Evolutionary conservation across 1,140 invertebrate genomes (phyloP), one percentile per base, ranked within the genome.

Genomic region (Drepana arcuata): DNA sequence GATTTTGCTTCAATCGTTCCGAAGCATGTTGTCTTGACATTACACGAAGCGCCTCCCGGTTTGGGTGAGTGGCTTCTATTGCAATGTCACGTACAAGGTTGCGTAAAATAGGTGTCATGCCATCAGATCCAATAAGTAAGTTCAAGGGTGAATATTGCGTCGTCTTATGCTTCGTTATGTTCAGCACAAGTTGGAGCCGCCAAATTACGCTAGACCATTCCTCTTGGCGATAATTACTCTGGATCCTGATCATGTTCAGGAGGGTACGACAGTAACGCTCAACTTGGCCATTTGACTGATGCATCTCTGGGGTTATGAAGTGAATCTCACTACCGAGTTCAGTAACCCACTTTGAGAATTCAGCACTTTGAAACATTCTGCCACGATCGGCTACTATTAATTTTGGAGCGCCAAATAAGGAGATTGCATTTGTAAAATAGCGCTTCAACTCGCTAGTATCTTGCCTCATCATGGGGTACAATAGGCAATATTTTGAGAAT

Each of bases 191-290:
- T 9, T 21, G 18, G 4, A 21, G 18, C 18, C 9, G 4, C 18
- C 18, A 21, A 4, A 21, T 5, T 5, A 21, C 9, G 18, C 9
- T 9, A 21, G 18, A 21, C 18, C 18, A 21, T 5, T 9, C 9
- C 9, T 36, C 24, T 2, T 27, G 13, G 27, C 24, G 14, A 13
- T 11, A 16, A 11, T 14, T 16, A 1, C 11, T 9, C 14, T 36
- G 24, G 4, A 36, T 12, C 4, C 34, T 18, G 4, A 36, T 27
- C 34, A 36, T 36, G 10, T 36, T 28, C 10, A 36, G n/a, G 7
- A 36, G 13, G 2, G 35, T 38, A 2, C 35, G n/a, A 30, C 35
- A 38, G 11, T 38, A 38, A 1, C 35, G 10, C 14, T 38, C 35
- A 7, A 16, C 26, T 23, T 38, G 35, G 9, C 35, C 35, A 15